A percentile compares a stretch with the other conserved stretches of the same genome.
These are phyloP conservation scores for Hipposideros larvatus DNA, from an alignment of 2,797 vertebrate genomes.

Conservation along the genomic window DNA sequence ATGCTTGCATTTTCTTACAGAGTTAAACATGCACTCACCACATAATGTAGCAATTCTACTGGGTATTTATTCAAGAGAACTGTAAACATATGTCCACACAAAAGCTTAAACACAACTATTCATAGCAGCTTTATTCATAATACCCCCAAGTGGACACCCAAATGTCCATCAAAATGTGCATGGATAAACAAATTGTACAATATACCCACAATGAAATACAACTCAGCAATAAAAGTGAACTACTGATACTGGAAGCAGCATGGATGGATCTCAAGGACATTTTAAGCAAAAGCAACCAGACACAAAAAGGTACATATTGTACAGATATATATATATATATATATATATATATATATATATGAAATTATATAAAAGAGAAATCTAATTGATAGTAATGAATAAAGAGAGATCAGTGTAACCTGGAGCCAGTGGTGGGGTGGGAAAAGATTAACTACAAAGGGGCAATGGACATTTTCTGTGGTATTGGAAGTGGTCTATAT, in stretches of 20 bases:
- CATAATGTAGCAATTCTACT: constrained; percentile 24
- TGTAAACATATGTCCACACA: constrained; percentile 10
- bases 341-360: neutral
- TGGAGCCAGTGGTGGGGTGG: neutral
- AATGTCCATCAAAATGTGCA: neutral
- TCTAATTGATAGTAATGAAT: neutral
- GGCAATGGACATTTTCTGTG: neutral
- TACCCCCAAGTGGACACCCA: neutral
- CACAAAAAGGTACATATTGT: neutral
- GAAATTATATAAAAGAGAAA: constrained; percentile 47
- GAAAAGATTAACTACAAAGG: neutral
- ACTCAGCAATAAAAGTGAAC: constrained; percentile 43
- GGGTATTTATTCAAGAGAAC: neutral
- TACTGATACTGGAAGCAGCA: constrained; percentile 21
- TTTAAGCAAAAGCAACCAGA: constrained; percentile 38
- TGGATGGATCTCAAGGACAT: constrained; percentile 31
- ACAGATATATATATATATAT: neutral
- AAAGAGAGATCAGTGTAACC: neutral
- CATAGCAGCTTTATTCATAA: constrained; percentile 14
- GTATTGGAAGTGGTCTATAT: neutral
- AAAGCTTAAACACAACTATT: constrained; percentile 42
- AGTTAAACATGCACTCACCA: constrained; percentile 45
- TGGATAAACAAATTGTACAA: constrained; percentile 12
- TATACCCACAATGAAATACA: neutral
- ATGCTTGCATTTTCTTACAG: constrained; percentile 45